A percentile compares a stretch with the other conserved stretches of the same genome.
phyloP scores from a whole-genome alignment of 1,140 invertebrate genomes.

The Anoplophora glabripennis region DNA sequence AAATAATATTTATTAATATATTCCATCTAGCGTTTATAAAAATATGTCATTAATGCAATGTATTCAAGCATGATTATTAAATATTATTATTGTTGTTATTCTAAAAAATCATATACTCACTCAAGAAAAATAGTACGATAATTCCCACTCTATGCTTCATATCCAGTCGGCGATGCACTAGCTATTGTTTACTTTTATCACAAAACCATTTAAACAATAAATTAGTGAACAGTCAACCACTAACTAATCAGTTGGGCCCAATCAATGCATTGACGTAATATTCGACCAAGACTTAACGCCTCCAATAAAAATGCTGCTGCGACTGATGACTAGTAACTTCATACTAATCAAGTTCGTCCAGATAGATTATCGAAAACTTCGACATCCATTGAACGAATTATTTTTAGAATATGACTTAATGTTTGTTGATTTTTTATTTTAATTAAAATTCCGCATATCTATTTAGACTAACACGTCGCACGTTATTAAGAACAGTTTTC shows the following conservation, averaged over 20 bases:
- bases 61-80: no score
- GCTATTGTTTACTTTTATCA: not conserved
- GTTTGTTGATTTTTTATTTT: constrained; percentile 17
- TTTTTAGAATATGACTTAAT: constrained; percentile 32
- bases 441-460: not conserved
- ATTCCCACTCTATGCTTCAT: constrained; percentile 20
- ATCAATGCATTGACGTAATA: constrained; percentile 27
- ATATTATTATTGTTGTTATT: no score
- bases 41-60: no score
- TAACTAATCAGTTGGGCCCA: not conserved
- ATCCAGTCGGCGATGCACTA: constrained; percentile 15
- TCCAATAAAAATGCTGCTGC: not conserved
- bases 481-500: not conserved
- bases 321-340: constrained; percentile 3
- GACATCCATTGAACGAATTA: constrained; percentile 15
- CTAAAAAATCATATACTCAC: constrained; percentile 8
- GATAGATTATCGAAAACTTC: constrained; percentile 1
- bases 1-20: no score
- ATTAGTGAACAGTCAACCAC: not conserved
- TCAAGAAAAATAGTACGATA: constrained; percentile 15
- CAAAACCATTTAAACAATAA: constrained; percentile 18
- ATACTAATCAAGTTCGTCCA: constrained; percentile 8
- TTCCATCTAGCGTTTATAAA: no score
- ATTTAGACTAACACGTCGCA: no score
- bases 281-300: constrained; percentile 14